Conservation (phyloP, 2,888 invertebrate genomes). For the Clistopyga incitator region DNA sequence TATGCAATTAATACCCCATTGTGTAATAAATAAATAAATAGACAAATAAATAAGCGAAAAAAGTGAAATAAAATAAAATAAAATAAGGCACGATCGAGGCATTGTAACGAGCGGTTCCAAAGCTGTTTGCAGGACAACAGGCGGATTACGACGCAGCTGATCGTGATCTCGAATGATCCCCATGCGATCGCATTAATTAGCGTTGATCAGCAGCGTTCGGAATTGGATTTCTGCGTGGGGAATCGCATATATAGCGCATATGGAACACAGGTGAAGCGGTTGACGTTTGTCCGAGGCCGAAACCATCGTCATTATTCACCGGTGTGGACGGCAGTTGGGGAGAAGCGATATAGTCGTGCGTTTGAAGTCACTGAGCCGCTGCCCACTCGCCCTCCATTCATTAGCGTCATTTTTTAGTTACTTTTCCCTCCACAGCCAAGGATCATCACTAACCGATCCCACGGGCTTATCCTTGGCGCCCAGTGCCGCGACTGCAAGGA, state of each 20-base stretch:
- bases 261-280: constrained; percentile 47
- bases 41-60: neutral
- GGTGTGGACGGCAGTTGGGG: constrained; percentile 30
- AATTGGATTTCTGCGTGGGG: constrained; percentile 14
- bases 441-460: constrained; percentile 40
- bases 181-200: constrained; percentile 67
- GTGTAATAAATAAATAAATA: neutral
- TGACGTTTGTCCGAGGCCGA: constrained; percentile 58
- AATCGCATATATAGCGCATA: neutral
- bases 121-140: neutral
- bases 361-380: constrained; percentile 64
- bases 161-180: constrained; percentile 39
- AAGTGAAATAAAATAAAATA: neutral
- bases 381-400: constrained; percentile 41
- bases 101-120: neutral
- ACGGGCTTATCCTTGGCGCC: constrained; percentile 26
- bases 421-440: constrained; percentile 24
- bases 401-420: constrained; percentile 46
- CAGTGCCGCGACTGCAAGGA: neutral
- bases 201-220: constrained; percentile 63
- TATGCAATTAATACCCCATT: neutral
- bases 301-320: constrained; percentile 67
- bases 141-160: constrained; percentile 19
- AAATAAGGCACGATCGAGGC: neutral
- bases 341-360: constrained; percentile 25